Evolutionary conservation across 2,113 vertebrate species (phyloP).

Genomic region (Aspiorhynchus laticeps): DNA sequence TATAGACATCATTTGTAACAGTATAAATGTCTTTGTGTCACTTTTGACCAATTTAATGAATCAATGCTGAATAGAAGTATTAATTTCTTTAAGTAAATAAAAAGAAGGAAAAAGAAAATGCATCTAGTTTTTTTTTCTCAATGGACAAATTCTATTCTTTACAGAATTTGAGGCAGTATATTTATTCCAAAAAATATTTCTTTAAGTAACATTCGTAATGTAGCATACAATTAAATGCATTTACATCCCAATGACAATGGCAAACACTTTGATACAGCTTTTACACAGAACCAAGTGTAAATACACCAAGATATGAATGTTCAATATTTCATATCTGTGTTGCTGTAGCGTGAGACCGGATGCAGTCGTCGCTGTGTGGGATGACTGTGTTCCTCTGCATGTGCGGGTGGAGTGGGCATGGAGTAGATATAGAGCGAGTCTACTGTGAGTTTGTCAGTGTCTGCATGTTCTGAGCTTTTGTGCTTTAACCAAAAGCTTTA

Average conservation of each 20-base stretch:
- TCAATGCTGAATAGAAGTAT: too few species aligned
- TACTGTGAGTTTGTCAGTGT: not conserved
- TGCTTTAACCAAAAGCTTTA: not conserved
- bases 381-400: not conserved
- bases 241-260: not conserved
- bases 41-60: too few species aligned
- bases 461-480: conserved; percentile 2
- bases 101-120: too few species aligned
- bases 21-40: too few species aligned
- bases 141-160: too few species aligned
- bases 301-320: not conserved
- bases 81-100: too few species aligned
- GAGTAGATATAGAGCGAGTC: not conserved
- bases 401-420: conserved; percentile 16
- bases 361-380: conserved; percentile 4
- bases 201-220: not conserved
- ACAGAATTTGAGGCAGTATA: too few species aligned
- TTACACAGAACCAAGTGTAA: not conserved
- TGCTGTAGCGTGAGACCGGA: conserved; percentile 6
- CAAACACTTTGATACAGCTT: not conserved
- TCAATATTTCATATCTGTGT: not conserved
- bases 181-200: too few species aligned
- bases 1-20: too few species aligned
- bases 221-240: not conserved
- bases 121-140: too few species aligned